Conservation (phyloP, 1,140 invertebrate species). For the Bombus superbus region DNA sequence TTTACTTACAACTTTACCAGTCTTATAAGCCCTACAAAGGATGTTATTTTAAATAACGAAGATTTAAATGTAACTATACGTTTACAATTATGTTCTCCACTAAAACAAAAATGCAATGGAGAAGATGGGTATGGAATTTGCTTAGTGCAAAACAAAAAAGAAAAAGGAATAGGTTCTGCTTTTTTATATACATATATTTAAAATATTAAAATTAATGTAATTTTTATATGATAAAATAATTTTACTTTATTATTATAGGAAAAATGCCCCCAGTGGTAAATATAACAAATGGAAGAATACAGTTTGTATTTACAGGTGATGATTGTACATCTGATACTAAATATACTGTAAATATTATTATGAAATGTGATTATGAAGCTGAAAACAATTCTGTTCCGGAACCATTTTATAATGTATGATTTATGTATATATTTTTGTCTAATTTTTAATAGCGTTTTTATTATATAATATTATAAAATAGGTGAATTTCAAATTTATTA, state of each 20-base stretch:
- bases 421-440: neutral
- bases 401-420: slow-evolving; percentile 67
- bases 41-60: slow-evolving; percentile 55
- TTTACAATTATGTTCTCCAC: slow-evolving; percentile 71
- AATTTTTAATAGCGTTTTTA: slow-evolving; percentile 9
- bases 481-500: slow-evolving; percentile 8
- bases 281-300: slow-evolving; percentile 55
- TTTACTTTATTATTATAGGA: slow-evolving; percentile 61
- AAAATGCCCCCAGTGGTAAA: slow-evolving; percentile 66
- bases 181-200: slow-evolving; percentile 15
- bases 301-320: slow-evolving; percentile 73
- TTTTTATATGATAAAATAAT: slow-evolving; percentile 17
- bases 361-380: slow-evolving; percentile 73
- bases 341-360: slow-evolving; percentile 70
- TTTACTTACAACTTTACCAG: slow-evolving; percentile 62
- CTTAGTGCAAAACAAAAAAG: slow-evolving; percentile 58
- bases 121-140: slow-evolving; percentile 70
- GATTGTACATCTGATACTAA: slow-evolving; percentile 57
- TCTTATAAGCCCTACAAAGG: slow-evolving; percentile 45
- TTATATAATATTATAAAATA: slow-evolving; percentile 6
- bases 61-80: slow-evolving; percentile 55
- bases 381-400: slow-evolving; percentile 59
- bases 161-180: slow-evolving; percentile 74
- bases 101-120: slow-evolving; percentile 70
- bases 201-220: neutral